Evolutionary conservation across 2,113 vertebrate genomes (phyloP).

Genomic region (Hydrolagus affinis): DNA sequence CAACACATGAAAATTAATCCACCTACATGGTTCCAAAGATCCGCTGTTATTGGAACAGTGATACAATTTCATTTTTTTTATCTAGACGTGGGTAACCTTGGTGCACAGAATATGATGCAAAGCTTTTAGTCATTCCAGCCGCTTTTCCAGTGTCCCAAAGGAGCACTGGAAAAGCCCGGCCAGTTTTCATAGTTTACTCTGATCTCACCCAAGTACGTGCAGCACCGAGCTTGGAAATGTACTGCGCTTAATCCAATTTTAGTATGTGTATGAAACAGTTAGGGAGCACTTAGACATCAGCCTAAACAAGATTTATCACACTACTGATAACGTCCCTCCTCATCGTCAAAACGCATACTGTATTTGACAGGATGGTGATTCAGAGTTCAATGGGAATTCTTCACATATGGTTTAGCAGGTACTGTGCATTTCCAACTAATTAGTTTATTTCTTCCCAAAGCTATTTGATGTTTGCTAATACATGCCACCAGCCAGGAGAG

Average conservation of each 20-base stretch:
- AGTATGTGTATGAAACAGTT: not conserved
- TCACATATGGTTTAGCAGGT: not conserved
- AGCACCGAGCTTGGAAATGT: slow-evolving; percentile 1
- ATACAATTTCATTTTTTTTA: not conserved
- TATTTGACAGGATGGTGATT: not conserved
- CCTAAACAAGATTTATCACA: not conserved
- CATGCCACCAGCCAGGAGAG: not conserved
- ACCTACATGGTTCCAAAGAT: not conserved
- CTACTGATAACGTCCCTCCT: not conserved
- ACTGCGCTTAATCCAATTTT: not conserved
- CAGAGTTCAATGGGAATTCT: too few relatives aligned
- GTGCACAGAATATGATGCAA: slow-evolving; percentile 2
- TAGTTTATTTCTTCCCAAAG: not conserved
- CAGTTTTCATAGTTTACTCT: not conserved
- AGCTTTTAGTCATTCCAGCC: not conserved
- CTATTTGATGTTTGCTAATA: not conserved
- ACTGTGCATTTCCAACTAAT: not conserved
- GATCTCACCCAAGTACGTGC: not conserved
- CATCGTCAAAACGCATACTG: not conserved
- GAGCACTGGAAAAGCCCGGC: not conserved
- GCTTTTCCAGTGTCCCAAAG: slow-evolving; percentile 5
- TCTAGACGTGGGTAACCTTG: not conserved
- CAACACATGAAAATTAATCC: slow-evolving; percentile 18
- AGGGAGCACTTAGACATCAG: not conserved
- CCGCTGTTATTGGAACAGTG: not conserved